These are phyloP conservation scores for Euzetes globulus DNA, from an alignment of 2,888 invertebrate genomes.

Conservation along the genomic window DNA sequence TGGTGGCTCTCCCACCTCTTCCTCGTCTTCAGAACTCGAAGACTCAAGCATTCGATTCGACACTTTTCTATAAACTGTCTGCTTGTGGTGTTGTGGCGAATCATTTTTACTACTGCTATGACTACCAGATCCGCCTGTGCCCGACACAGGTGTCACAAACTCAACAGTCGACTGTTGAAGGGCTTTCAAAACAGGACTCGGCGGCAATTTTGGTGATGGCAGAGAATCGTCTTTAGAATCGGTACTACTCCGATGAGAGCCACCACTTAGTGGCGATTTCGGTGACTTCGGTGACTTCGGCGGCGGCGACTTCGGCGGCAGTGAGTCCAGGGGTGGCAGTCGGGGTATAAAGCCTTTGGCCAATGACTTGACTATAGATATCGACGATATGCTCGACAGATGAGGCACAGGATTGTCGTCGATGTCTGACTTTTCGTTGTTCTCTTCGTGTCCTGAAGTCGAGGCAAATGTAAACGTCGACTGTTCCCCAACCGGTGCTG, in stretches of 20 bases:
- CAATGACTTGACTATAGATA: neutral
- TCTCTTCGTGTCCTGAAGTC: neutral
- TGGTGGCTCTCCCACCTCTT: conserved; percentile 4
- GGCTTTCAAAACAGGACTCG: conserved; percentile 29
- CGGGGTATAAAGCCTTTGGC: conserved; percentile 19
- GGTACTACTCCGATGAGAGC: neutral
- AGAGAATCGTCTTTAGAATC: neutral
- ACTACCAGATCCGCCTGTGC: neutral
- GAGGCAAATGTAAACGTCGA: neutral
- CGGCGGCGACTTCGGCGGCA: neutral
- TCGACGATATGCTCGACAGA: neutral
- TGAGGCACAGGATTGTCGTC: conserved; percentile 4
- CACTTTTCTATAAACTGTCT: conserved; percentile 22
- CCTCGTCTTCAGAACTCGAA: conserved; percentile 36
- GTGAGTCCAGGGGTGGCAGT: neutral
- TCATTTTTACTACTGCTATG: conserved; percentile 9
- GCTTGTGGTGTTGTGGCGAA: conserved; percentile 8
- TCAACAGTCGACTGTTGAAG: too few species aligned
- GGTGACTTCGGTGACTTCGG: conserved; percentile 7
- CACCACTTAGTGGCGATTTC: neutral
- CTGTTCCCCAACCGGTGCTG: neutral
- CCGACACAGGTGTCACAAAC: neutral
- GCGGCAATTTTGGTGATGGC: conserved; percentile 30
- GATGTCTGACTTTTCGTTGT: neutral
- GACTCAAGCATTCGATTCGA: conserved; percentile 32